phyloP scores from a whole-genome alignment of 2,113 vertebrate species.

The Circaetus cinerascens region DNA sequence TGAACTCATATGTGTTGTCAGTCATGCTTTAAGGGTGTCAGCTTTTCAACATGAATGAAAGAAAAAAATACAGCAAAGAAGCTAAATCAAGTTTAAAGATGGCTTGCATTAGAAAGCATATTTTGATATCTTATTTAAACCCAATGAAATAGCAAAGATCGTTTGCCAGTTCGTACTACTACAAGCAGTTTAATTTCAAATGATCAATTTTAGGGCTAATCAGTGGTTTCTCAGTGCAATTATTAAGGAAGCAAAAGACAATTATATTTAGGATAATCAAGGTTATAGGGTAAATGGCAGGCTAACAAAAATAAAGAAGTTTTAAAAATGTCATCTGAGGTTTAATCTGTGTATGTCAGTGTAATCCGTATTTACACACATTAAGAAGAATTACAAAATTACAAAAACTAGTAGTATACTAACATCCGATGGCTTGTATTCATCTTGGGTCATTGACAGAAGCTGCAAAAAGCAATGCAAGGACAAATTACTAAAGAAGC shows the following conservation, averaged over 20 bases:
- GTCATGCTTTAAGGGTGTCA: neutral
- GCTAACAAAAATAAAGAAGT: neutral
- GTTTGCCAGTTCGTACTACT: conserved; percentile 13
- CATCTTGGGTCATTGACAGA: conserved; percentile 91
- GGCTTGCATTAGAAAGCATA: conserved; percentile 48
- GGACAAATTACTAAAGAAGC: conserved; percentile 71
- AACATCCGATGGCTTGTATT: conserved; percentile 95
- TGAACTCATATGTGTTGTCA: neutral
- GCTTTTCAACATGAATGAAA: neutral
- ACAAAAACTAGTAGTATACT: conserved; percentile 76
- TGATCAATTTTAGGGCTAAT: neutral
- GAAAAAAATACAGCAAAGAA: conserved; percentile 9
- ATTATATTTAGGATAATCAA: neutral
- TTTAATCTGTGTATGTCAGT: neutral
- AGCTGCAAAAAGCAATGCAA: conserved; percentile 86
- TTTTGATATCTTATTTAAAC: conserved; percentile 8
- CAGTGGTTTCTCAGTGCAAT: neutral
- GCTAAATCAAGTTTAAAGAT: neutral
- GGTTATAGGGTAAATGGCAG: neutral
- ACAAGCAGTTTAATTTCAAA: neutral
- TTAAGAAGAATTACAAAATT: neutral
- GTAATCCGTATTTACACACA: neutral
- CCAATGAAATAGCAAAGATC: conserved; percentile 27
- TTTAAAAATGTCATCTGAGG: neutral
- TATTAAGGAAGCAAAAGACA: neutral